Evolutionary conservation across 2,888 invertebrate genomes (phyloP), one percentile per base, ranked within the genome.

Genomic region (Tribolium freemani): DNA sequence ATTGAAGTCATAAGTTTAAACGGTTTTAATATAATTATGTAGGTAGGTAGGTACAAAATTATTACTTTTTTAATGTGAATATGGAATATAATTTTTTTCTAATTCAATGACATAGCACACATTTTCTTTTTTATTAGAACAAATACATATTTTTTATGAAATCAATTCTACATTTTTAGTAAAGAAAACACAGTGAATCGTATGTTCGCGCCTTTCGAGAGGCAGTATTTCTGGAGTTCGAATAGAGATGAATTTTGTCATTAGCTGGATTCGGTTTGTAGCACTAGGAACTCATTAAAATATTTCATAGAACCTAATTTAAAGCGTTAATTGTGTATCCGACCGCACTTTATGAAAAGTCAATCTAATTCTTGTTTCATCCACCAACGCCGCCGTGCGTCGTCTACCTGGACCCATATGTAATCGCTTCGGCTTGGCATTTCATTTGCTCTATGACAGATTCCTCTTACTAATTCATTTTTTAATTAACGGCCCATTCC

Each of bases 381-480:
- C 79, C 82, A 80, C 81, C 81, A 82, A 80, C 82, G 82, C 82
- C 76, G 64, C 63, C 58, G 71, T 66, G 50, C 64, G 57, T 64
- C 48, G 71, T 77, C 77, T 78, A 82, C 82, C 82, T 82, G 82
- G 75, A 70, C 76, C 79, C 82, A 81, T 82, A 83, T 83, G 83
- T 83, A 83, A 80, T 79, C 78, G 81, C 79, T 74, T 79, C 58
- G 66, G 83, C 81, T 83, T 84, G 85, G 84, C 85, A 84, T 84
- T 85, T 85, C 85, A 85, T 85, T 85, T 85, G 82, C 82, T 80
- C 82, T 85, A 85, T 85, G 85, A 85, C 85, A 85, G 85, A 85
- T 85, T 84, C 84, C 84, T 84, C 82, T 84, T 84, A 85, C 85
- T 85, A 85, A 85, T 85, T 85, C 85, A 85, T 85, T 85, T 85